Base-by-base conservation (phyloP, 2,113 vertebrate genomes). In the Emydocephalus ijimae region DNA sequence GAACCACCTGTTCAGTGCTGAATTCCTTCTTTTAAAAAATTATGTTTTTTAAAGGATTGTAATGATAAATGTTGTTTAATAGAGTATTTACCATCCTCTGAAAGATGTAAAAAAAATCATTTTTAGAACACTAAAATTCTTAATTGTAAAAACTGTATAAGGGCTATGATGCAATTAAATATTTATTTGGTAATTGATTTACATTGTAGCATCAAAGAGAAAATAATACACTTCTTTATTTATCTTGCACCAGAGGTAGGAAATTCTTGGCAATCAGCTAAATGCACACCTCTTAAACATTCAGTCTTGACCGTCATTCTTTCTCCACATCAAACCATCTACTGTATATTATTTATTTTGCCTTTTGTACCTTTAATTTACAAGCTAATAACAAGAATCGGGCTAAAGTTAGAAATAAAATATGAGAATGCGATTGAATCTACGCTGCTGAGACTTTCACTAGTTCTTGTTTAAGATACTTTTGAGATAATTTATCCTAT, bases 1-100 rank as follows among this genome's bases (percentile, higher is more conserved):
- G 96, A 94, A 64, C 93, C 89, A 85, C 92, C 57, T 94, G 89
- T 91, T 96, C 91, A 50, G 20, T 92, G 26, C 55, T 94, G 5
- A 74, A 92, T 93, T 96, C 50, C 56, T 95, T 94, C 95, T 95
- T 89, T 95, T 85, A 88, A 93, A 56, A 57, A 93, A 45, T 39
- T 89, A 26, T 34, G n/a, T 57, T 91, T 89, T 94, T 93, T 91
- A 85, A 88, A 95, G 88, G 90, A 94, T 93, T 95, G 10, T 90
- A 94, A 96, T 95, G 95, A 95, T 94, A 93, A 88, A 59, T 87
- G 90, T 43, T 87, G 39, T 48, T 81, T 85, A 89, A 89, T 2
- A 55, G 9, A 81, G 26, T 8, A 56, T 39, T 89, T 61, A 61
- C n/a, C n/a, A 64, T 69, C 45, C 57, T 88, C 15, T 88, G 18